phyloP scores from a whole-genome alignment of 2,888 invertebrate genomes.

The Seladonia tumulorum region DNA sequence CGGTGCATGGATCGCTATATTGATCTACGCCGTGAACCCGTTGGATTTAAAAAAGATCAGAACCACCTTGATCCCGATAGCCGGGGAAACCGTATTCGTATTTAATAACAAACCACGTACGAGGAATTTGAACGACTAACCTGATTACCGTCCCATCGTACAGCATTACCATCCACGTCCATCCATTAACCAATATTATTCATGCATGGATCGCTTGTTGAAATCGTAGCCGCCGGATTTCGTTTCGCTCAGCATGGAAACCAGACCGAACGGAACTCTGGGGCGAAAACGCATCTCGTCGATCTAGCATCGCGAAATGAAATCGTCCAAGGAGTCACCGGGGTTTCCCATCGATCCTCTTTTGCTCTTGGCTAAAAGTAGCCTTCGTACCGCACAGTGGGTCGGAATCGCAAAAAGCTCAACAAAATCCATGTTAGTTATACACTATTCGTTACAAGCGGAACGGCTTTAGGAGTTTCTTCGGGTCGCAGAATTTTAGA shows the following conservation, averaged over 20 bases:
- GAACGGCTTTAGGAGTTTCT: too few species aligned
- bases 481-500: too few species aligned
- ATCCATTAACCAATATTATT: slow-evolving; percentile 13
- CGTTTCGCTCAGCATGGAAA: slow-evolving; percentile 36
- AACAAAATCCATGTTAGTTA: not conserved
- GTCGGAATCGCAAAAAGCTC: not conserved
- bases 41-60: slow-evolving; percentile 9
- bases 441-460: too few species aligned
- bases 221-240: slow-evolving; percentile 35
- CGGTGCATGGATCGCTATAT: not conserved
- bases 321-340: slow-evolving; percentile 21
- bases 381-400: not conserved
- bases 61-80: slow-evolving; percentile 50
- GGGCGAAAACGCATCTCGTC: slow-evolving; percentile 13
- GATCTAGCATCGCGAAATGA: slow-evolving; percentile 15
- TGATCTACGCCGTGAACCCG: not conserved
- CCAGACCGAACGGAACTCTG: not conserved
- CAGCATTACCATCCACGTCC: slow-evolving; percentile 25
- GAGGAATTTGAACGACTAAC: slow-evolving; percentile 51
- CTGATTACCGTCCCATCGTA: slow-evolving; percentile 50
- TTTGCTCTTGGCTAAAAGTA: slow-evolving; percentile 16
- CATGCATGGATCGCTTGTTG: slow-evolving; percentile 42
- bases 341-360: slow-evolving; percentile 28
- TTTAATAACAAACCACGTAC: slow-evolving; percentile 47
- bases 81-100: slow-evolving; percentile 45